These are phyloP conservation scores for Onychostruthus taczanowskii DNA, from an alignment of 2,113 vertebrate species.

Conservation along the genomic window DNA sequence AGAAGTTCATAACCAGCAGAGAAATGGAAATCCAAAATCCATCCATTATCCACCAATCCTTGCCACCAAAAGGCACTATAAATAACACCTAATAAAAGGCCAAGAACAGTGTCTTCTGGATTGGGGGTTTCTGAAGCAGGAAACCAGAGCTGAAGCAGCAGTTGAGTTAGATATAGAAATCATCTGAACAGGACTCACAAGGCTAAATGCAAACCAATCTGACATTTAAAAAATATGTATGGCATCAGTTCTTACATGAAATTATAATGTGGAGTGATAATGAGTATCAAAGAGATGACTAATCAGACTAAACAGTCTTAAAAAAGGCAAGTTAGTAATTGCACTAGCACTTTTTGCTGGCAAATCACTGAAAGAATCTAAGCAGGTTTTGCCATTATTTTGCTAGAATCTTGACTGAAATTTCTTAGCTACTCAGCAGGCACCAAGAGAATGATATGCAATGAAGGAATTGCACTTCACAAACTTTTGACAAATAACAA, in stretches of 20 bases:
- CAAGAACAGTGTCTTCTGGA: background rate
- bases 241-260: background rate
- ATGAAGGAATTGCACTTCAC: background rate
- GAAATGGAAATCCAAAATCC: conserved; percentile 49
- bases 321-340: background rate
- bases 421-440: background rate
- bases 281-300: conserved; percentile 3
- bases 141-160: background rate
- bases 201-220: conserved; percentile 35
- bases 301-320: background rate
- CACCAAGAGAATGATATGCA: background rate
- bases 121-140: background rate
- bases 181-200: conserved; percentile 15
- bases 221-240: conserved; percentile 20
- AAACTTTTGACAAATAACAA: background rate
- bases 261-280: conserved; percentile 21
- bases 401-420: background rate
- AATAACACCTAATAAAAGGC: conserved; percentile 9
- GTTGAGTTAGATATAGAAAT: background rate
- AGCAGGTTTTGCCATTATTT: background rate
- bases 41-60: background rate
- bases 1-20: background rate
- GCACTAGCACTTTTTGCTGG: background rate
- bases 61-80: conserved; percentile 34
- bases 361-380: background rate